A percentile compares a stretch with the other conserved stretches of the same genome.
phyloP scores from a whole-genome alignment of 2,113 vertebrate species.

The Leuciscus idus region DNA sequence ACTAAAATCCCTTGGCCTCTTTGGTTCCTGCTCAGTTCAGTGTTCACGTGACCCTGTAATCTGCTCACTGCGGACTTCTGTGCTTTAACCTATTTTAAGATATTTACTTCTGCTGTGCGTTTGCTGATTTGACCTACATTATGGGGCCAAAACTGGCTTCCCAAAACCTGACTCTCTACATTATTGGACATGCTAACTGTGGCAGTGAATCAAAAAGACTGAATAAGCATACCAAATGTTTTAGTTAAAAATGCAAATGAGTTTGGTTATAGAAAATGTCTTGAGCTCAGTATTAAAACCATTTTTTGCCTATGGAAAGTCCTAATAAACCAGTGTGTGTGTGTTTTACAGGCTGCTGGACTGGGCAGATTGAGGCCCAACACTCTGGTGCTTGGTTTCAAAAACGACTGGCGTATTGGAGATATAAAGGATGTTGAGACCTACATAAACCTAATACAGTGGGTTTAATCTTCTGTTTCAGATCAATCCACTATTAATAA shows the following conservation, averaged over 20 bases:
- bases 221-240: not conserved
- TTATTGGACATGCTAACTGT: not conserved
- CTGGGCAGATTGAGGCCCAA: slow-evolving; percentile 94
- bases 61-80: not conserved
- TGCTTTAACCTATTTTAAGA: not conserved
- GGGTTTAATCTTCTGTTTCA: slow-evolving; percentile 68
- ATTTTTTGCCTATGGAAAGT: no score
- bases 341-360: slow-evolving; percentile 87
- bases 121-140: not conserved
- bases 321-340: not conserved
- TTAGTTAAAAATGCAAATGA: not conserved
- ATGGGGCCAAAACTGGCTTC: not conserved
- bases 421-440: slow-evolving; percentile 96
- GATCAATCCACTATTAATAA: not conserved
- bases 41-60: not conserved
- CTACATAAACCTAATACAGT: slow-evolving; percentile 97
- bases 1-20: not conserved
- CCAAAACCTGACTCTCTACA: not conserved
- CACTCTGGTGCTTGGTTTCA: slow-evolving; percentile 95
- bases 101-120: not conserved
- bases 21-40: not conserved
- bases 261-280: no score
- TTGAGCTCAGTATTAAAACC: no score
- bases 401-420: slow-evolving; percentile 90
- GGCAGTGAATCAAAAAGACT: not conserved